Base-by-base conservation (phyloP, 2,888 invertebrate species). In the Amphipoea lucens region DNA sequence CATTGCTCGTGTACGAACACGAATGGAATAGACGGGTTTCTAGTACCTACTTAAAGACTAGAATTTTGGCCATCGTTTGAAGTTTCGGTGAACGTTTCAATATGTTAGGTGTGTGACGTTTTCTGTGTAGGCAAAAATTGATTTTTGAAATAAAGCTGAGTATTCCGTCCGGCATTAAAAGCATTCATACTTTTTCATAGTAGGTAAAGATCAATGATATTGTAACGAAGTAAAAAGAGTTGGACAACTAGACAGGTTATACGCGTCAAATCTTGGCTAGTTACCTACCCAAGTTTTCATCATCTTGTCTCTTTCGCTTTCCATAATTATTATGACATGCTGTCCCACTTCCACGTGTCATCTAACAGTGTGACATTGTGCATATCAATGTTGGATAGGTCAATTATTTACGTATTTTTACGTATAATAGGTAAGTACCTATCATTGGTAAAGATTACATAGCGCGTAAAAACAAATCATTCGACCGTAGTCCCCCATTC, bases 1-100 rank as follows among this genome's bases (percentile, higher is more conserved):
- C 70, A 69, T 71, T 78, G 45, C 73, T 67, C n/a, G 57, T 82
- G 74, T 82, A 74, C 9, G 14, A 4, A 51, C 23, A 75, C 51
- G 29, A 62, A 69, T 48, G 9, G 29, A 45, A 17, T 42, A 42
- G 57, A 45, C 12, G 48, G 36, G 51, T 5, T 17, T 51, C 42
- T 40, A 17, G 42, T 57, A 51, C 42, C 4, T 40, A 40, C 4
- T 74, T 77, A 48, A 60, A 83, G 23, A 23, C 29, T 62, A 40
- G 29, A 71, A 42, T 66, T 66, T 23, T 20, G 14, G 29, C 11
- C 7, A 5, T 45, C 7, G 14, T 81, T 73, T 67, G 7, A n/a
- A 42, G 11, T 57, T 54, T 7, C 4, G 5, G 29, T 0, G 0
- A 29, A n/a, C 23, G 17, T 40, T 68, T 42, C 11, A 17, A 71